Percentiles rank a stretch among this genome's conserved stretches.
phyloP scores from a whole-genome alignment of 2,113 vertebrate species.

The Artemisiospiza belli region DNA sequence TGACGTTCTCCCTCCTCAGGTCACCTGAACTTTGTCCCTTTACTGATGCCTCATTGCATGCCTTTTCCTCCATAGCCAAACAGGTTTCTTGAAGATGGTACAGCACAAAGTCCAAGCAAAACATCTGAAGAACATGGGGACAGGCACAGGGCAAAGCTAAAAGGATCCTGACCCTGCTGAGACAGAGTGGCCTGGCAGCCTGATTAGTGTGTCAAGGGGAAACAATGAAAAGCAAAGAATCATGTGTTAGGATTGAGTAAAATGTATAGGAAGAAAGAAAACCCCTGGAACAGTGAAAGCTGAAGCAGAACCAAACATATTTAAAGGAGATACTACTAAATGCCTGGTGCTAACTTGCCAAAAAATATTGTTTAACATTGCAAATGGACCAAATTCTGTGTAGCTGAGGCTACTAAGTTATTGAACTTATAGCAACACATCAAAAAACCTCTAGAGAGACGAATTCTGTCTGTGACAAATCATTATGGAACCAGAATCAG shows the following conservation, averaged over 20 bases:
- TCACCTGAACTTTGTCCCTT: slow-evolving; percentile 47
- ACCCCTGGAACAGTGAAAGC: not conserved
- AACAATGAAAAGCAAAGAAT: not conserved
- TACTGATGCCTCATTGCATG: slow-evolving; percentile 15
- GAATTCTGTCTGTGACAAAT: not conserved
- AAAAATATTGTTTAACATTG: not conserved
- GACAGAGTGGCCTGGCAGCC: not conserved
- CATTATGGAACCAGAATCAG: not conserved
- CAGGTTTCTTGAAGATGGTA: not conserved
- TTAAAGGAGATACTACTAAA: not conserved
- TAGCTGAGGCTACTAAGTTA: not conserved
- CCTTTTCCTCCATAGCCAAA: slow-evolving; percentile 4
- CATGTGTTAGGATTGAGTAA: not conserved
- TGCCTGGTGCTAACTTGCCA: not conserved
- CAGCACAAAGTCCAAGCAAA: slow-evolving; percentile 3
- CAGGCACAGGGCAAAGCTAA: not conserved
- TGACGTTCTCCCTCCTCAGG: slow-evolving; percentile 18
- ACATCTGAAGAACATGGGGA: not conserved
- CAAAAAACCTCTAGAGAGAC: not conserved
- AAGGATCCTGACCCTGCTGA: not conserved
- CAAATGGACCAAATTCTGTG: not conserved
- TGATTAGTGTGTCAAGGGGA: not conserved
- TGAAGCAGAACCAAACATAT: not conserved
- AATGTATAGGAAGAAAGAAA: not conserved
- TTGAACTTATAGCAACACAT: not conserved